A percentile compares a stretch with the other conserved stretches of the same genome.
Conservation (phyloP, 2,113 vertebrate genomes). For the Cololabis saira region DNA sequence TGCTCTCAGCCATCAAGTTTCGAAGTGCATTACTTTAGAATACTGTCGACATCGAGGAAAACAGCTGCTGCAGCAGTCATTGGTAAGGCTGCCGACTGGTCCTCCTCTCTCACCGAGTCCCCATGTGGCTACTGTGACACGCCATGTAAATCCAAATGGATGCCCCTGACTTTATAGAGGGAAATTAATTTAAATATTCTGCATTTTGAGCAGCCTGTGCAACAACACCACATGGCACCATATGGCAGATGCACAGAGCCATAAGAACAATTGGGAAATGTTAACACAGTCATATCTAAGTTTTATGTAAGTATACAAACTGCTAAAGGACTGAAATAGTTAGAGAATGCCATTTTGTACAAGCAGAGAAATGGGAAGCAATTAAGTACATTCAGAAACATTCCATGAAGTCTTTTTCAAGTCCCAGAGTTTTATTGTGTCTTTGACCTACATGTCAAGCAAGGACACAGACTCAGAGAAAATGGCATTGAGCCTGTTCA, state of each 20-base stretch:
- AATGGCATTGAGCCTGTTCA: slow-evolving; percentile 28
- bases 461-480: background rate
- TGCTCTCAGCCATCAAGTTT: slow-evolving; percentile 72
- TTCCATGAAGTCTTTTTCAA: no score
- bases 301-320: slow-evolving; percentile 56
- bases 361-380: background rate
- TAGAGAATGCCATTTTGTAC: background rate
- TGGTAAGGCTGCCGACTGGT: slow-evolving; percentile 46
- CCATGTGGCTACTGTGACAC: slow-evolving; percentile 69
- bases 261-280: slow-evolving; percentile 55
- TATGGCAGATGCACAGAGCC: slow-evolving; percentile 63
- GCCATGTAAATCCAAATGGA: slow-evolving; percentile 73
- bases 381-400: no score
- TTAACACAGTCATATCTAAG: slow-evolving; percentile 63
- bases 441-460: no score
- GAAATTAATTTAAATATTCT: slow-evolving; percentile 69
- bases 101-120: slow-evolving; percentile 39
- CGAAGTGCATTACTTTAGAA: slow-evolving; percentile 66
- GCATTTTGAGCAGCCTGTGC: slow-evolving; percentile 68
- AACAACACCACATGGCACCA: slow-evolving; percentile 78
- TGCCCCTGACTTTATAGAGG: slow-evolving; percentile 57
- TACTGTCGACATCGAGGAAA: slow-evolving; percentile 46
- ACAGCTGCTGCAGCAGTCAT: slow-evolving; percentile 70
- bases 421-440: no score
- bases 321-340: slow-evolving; percentile 18